phyloP scores from a whole-genome alignment of 1,140 invertebrate genomes.

The Conopomorpha cramerella region DNA sequence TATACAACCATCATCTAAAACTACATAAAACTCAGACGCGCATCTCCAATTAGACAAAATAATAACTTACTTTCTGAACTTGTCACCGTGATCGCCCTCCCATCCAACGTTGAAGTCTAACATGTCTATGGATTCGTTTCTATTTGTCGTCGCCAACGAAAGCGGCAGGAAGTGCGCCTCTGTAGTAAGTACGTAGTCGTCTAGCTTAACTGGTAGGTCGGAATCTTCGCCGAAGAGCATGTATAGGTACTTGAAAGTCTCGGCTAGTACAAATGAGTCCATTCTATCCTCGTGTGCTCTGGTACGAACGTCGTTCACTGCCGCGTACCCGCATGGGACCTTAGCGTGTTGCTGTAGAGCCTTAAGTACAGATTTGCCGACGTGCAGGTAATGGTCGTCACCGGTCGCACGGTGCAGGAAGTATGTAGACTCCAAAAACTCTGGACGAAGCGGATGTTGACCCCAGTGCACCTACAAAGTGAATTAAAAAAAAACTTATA shows the following conservation, averaged over 20 bases:
- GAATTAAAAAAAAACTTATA: too few species aligned
- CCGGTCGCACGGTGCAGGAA: slow-evolving; percentile 94
- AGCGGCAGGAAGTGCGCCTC: slow-evolving; percentile 95
- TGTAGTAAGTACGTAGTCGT: slow-evolving; percentile 96
- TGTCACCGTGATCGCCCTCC: slow-evolving; percentile 56
- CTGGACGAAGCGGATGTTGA: slow-evolving; percentile 94
- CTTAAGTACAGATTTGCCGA: slow-evolving; percentile 89
- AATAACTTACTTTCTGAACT: slow-evolving; percentile 64
- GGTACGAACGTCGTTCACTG: slow-evolving; percentile 94
- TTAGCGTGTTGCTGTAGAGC: slow-evolving; percentile 88
- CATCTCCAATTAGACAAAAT: slow-evolving; percentile 2
- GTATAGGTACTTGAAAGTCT: slow-evolving; percentile 98
- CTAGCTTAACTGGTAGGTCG: slow-evolving; percentile 88
- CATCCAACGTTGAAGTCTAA: slow-evolving; percentile 21
- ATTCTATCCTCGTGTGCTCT: slow-evolving; percentile 91
- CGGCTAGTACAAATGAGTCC: slow-evolving; percentile 97
- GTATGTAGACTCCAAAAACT: slow-evolving; percentile 98
- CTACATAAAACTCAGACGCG: too few species aligned
- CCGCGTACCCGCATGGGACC: slow-evolving; percentile 96
- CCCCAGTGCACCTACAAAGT: slow-evolving; percentile 90
- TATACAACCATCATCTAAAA: too few species aligned
- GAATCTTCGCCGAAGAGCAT: slow-evolving; percentile 89
- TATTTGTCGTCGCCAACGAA: slow-evolving; percentile 63
- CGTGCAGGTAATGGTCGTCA: slow-evolving; percentile 94
- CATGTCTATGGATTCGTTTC: too few species aligned